Evolutionary conservation across 2,888 invertebrate genomes (phyloP), one percentile per base, ranked within the genome.

Genomic region (Ophion slaviceki): DNA sequence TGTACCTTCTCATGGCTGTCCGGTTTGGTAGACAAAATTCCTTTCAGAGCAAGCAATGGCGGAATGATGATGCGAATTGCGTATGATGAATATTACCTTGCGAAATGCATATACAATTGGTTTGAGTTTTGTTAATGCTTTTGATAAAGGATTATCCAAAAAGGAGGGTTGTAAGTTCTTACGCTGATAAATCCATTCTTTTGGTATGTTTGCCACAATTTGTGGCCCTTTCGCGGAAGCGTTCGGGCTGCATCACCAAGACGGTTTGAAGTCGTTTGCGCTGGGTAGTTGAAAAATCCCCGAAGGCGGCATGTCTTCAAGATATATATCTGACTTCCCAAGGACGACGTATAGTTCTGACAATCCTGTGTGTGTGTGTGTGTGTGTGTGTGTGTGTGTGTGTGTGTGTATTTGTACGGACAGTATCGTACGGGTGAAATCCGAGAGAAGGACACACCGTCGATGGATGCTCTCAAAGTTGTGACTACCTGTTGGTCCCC

Each of bases 401-500:
- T 75, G 66, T 67, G 76, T 57, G 67, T 20, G 72, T 28, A 45
- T 7, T n/a, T 28, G 67, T 40, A 57, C 32, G 53, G 53, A 32
- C 17, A 62, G 45, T 76, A 74, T 71, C 59, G 74, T 68, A 82
- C 57, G 79, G 70, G 74, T 53, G 70, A 59, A 74, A 79, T 62
- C 32, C 61, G 76, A 70, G 61, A 36, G 72, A 77, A 75, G 78
- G 84, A 53, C 66, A 20, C 70, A 36, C 70, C 14, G 80, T 20
- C 80, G 57, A 86, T 80, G 84, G 86, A 87, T 87, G 86, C 85
- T 86, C 87, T 88, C 85, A 82, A 89, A 90, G 88, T 89, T 88
- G 89, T 88, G 91, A 90, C 91, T 90, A 90, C 91, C 90, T 88
- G 89, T 90, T 89, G 90, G 87, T 88, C 85, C 90, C 88, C 91